phyloP scores from a whole-genome alignment of 2,113 vertebrate species.

The Cyphomyrus plagiostoma region DNA sequence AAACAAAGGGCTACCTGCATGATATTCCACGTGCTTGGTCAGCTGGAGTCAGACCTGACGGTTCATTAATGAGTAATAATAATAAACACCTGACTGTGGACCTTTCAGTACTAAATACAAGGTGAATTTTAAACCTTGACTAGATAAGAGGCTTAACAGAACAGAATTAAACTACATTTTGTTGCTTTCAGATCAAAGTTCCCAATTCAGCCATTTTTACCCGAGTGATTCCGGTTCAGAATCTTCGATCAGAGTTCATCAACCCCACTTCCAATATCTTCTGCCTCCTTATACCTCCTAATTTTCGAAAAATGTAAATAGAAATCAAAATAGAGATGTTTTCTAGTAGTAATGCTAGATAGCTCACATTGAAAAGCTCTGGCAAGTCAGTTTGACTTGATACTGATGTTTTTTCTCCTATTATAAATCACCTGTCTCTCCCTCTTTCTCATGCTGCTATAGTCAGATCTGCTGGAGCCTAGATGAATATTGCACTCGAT shows the following conservation, averaged over 20 bases:
- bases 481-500: too few species aligned
- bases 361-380: neutral
- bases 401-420: neutral
- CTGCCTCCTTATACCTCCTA: neutral
- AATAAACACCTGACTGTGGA: neutral
- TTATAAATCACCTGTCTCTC: too few species aligned
- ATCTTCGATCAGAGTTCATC: neutral
- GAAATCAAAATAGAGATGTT: neutral
- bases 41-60: neutral
- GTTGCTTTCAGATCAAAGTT: neutral
- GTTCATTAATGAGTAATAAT: neutral
- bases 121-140: neutral
- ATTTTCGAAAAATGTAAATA: neutral
- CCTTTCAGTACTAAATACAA: neutral
- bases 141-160: neutral
- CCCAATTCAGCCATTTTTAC: neutral
- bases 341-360: neutral
- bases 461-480: too few species aligned
- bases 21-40: neutral
- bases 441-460: too few species aligned
- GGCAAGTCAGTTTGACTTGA: neutral
- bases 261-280: neutral
- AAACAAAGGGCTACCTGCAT: neutral
- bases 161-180: neutral
- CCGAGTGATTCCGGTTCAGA: neutral